A percentile compares a stretch with the other conserved stretches of the same genome.
Evolutionary conservation across 2,888 invertebrate species (phyloP).

Genomic region (Philopedon plagiatum): DNA sequence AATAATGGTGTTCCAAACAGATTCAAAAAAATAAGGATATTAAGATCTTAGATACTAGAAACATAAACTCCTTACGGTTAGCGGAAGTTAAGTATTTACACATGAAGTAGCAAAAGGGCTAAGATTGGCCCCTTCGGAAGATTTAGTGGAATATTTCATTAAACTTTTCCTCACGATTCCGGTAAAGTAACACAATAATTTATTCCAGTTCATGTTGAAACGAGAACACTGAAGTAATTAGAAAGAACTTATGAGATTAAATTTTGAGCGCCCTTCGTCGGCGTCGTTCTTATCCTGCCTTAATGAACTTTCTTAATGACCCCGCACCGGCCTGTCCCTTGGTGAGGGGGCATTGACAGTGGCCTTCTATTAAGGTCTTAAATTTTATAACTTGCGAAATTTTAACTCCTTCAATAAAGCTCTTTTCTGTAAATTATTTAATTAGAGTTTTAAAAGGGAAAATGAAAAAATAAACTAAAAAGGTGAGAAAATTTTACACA

Average conservation of each 20-base stretch:
- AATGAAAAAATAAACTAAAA: too few relatives aligned
- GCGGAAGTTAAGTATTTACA: background rate
- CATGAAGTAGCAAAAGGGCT: background rate
- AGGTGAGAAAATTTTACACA: too few relatives aligned
- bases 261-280: slow-evolving; percentile 19
- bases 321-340: background rate
- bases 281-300: background rate
- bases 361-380: background rate
- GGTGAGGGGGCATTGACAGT: background rate
- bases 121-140: background rate
- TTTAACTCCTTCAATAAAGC: background rate
- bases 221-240: slow-evolving; percentile 16
- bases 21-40: background rate
- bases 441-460: too few relatives aligned
- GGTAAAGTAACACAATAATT: slow-evolving; percentile 7
- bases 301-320: slow-evolving; percentile 41
- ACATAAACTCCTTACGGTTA: too few relatives aligned
- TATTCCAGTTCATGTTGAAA: slow-evolving; percentile 18
- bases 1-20: too few relatives aligned
- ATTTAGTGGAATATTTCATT: slow-evolving; percentile 11
- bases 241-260: slow-evolving; percentile 31
- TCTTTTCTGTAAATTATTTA: too few relatives aligned
- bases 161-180: slow-evolving; percentile 8
- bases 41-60: too few relatives aligned
- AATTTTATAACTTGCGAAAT: background rate